A percentile compares a stretch with the other conserved stretches of the same genome.
Evolutionary conservation across 64 coral and sea anemone species (phyloP).

Genomic region (Platygyra sinensis): DNA sequence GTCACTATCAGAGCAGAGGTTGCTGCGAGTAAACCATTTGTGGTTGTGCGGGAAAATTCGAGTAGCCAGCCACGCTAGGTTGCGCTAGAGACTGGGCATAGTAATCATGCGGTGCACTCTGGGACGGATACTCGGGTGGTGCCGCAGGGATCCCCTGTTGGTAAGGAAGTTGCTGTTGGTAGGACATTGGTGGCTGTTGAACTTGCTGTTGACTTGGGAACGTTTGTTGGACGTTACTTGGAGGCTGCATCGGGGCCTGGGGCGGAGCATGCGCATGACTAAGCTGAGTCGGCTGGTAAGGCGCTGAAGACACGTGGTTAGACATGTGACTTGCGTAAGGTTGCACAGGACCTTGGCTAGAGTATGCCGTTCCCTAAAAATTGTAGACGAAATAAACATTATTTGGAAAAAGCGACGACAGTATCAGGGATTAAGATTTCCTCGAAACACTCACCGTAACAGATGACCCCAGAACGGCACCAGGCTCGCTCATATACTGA

Average conservation of each 20-base stretch:
- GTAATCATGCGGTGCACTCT: constrained; percentile 49
- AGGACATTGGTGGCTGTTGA: neutral
- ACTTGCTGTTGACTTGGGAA: constrained; percentile 36
- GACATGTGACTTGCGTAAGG: constrained; percentile 29
- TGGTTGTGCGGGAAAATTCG: constrained; percentile 24
- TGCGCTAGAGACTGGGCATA: constrained; percentile 17
- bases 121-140: constrained; percentile 41
- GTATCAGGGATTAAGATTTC: no score
- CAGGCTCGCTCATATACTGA: neutral
- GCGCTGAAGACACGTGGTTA: neutral
- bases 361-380: constrained; percentile 41
- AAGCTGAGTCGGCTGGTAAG: constrained; percentile 34
- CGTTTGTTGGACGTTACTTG: constrained; percentile 5
- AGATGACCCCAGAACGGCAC: neutral
- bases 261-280: constrained; percentile 22
- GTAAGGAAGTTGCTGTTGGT: constrained; percentile 34
- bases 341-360: constrained; percentile 57
- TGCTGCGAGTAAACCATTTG: constrained; percentile 70
- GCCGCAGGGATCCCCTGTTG: constrained; percentile 47
- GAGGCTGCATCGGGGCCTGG: constrained; percentile 32
- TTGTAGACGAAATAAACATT: no score
- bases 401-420: no score
- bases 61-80: constrained; percentile 6
- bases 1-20: constrained; percentile 43
- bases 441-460: neutral